phyloP scores from a whole-genome alignment of 2,888 invertebrate genomes.

The Ennomos erosarius region DNA sequence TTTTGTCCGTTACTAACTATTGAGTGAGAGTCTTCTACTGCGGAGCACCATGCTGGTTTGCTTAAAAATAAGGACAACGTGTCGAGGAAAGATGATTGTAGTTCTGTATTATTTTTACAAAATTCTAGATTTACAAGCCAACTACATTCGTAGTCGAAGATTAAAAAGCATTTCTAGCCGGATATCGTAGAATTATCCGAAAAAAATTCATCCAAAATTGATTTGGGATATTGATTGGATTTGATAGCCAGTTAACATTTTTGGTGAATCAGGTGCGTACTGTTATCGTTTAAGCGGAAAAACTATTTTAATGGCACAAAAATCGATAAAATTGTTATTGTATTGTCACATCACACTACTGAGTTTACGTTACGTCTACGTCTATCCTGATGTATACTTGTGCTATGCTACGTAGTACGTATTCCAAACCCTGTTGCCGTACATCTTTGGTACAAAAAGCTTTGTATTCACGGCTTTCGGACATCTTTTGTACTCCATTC shows the following conservation, averaged over 20 bases:
- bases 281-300: no score
- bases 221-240: no score
- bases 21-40: slow-evolving; percentile 34
- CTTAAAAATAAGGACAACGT: background rate
- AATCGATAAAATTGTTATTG: slow-evolving; percentile 3
- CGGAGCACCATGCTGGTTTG: slow-evolving; percentile 21
- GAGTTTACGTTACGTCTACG: slow-evolving; percentile 2
- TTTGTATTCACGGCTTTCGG: slow-evolving; percentile 61
- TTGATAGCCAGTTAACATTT: no score
- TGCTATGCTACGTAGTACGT: slow-evolving; percentile 9
- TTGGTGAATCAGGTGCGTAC: no score
- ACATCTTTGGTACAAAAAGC: slow-evolving; percentile 63
- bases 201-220: no score
- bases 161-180: no score
- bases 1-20: slow-evolving; percentile 67
- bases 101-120: no score
- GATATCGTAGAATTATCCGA: no score
- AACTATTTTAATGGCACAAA: background rate
- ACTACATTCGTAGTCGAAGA: no score
- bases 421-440: slow-evolving; percentile 49
- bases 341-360: slow-evolving; percentile 17
- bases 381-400: background rate
- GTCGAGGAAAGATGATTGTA: no score
- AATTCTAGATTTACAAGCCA: no score
- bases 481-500: slow-evolving; percentile 65